Evolutionary conservation across 2,113 vertebrate species (phyloP).

Genomic region (Psephotus haematonotus): DNA sequence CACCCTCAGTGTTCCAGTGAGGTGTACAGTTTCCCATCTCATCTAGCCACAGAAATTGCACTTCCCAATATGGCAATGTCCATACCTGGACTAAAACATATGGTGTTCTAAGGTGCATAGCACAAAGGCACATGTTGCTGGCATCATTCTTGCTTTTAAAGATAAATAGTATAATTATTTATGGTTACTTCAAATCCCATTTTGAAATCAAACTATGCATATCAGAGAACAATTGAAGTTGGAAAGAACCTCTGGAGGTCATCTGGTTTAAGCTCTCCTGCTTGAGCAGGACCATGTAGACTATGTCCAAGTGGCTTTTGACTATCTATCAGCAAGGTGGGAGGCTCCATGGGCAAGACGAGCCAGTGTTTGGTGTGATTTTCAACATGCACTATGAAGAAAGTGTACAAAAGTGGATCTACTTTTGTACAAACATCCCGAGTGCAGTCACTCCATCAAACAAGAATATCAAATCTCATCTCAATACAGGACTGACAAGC

Average conservation of each 20-base stretch:
- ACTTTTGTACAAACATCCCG: background rate
- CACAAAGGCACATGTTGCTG: background rate
- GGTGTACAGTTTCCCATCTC: background rate
- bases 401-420: background rate
- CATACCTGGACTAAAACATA: background rate
- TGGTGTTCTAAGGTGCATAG: background rate
- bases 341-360: background rate
- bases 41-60: background rate
- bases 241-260: background rate
- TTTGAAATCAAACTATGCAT: background rate
- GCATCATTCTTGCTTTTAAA: background rate
- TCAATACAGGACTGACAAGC: background rate
- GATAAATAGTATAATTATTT: background rate
- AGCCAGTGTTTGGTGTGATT: background rate
- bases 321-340: accelerated
- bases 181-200: background rate
- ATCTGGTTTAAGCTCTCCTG: background rate
- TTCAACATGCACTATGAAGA: background rate
- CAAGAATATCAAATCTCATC: background rate
- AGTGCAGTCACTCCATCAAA: background rate
- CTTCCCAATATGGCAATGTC: background rate
- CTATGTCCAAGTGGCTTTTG: background rate
- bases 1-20: background rate
- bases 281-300: background rate
- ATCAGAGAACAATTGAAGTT: background rate